Evolutionary conservation across 2,888 invertebrate genomes (phyloP), one percentile per base, ranked within the genome.

Genomic region (Tachystola acroxantha): DNA sequence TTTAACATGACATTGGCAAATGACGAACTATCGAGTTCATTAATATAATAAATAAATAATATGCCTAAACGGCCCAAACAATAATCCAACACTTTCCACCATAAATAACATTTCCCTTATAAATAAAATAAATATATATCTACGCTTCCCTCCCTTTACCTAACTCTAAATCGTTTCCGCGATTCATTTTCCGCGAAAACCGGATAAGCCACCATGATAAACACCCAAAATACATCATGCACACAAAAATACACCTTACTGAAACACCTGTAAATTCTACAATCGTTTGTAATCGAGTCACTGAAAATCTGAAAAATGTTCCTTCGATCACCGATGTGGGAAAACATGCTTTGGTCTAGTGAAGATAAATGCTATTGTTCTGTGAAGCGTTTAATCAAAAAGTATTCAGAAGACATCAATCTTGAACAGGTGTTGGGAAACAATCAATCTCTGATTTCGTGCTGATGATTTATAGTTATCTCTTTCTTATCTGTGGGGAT

Each of bases 361-460:
- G n/a, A 4, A 2, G n/a, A 24, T 24, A 24, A n/a, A 24, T n/a
- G 24, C n/a, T 24, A 24, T n/a, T n/a, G n/a, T n/a, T n/a, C n/a
- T n/a, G n/a, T n/a, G 24, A n/a, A n/a, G 16, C 6, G 16, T 16
- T 16, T 16, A 16, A 27, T 22, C 11, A 32, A 27, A 39, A 36
- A 36, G 56, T 58, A 63, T 64, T 62, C 57, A 56, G 56, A 64
- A 57, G 52, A 56, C 59, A 63, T 64, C 55, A 64, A 56, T 63
- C 51, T 48, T 13, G 37, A 34, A 38, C 63, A 65, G 64, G 59
- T 65, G 62, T 38, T 42, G 43, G 37, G 36, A 45, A 52, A 53
- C 58, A 60, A 70, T 69, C 66, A 67, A 67, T 68, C 64, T 65
- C 45, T 55, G 58, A 65, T 65, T 57, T 53, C 57, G 42, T 42